Conservation (phyloP, 2,888 invertebrate species). For the Polyommatus iphigenia region DNA sequence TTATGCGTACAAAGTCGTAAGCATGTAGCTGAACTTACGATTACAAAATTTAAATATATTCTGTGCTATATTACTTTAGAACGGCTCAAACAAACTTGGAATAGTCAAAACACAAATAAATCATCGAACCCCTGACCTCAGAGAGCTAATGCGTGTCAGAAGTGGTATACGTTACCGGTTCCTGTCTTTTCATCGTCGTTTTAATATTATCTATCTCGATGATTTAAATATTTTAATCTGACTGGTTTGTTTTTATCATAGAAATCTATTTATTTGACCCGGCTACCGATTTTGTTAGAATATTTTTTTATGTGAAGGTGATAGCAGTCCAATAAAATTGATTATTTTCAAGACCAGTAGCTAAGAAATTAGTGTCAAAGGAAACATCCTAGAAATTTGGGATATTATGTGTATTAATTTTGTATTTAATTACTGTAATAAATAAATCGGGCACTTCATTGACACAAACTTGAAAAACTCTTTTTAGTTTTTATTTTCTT, state of each 20-base stretch:
- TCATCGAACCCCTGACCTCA: background rate
- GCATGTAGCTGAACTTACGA: too few relatives aligned
- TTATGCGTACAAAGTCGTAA: too few relatives aligned
- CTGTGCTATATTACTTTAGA: background rate
- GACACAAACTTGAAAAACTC: background rate
- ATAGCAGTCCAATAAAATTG: background rate
- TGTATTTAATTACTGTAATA: too few relatives aligned
- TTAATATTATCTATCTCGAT: background rate
- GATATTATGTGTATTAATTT: background rate
- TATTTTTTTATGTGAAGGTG: background rate
- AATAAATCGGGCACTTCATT: background rate
- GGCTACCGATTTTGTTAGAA: background rate
- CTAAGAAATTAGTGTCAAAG: background rate
- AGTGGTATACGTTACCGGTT: background rate
- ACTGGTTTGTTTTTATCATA: background rate
- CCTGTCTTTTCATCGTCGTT: background rate
- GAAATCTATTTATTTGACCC: background rate
- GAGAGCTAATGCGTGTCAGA: background rate
- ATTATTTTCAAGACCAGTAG: background rate
- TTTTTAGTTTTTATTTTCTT: too few relatives aligned
- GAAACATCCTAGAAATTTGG: background rate
- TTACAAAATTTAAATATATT: background rate
- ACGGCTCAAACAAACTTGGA: background rate
- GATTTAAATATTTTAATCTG: background rate
- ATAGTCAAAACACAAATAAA: slow-evolving; percentile 12